phyloP scores from a whole-genome alignment of 2,113 vertebrate genomes.

The Pandion haliaetus region DNA sequence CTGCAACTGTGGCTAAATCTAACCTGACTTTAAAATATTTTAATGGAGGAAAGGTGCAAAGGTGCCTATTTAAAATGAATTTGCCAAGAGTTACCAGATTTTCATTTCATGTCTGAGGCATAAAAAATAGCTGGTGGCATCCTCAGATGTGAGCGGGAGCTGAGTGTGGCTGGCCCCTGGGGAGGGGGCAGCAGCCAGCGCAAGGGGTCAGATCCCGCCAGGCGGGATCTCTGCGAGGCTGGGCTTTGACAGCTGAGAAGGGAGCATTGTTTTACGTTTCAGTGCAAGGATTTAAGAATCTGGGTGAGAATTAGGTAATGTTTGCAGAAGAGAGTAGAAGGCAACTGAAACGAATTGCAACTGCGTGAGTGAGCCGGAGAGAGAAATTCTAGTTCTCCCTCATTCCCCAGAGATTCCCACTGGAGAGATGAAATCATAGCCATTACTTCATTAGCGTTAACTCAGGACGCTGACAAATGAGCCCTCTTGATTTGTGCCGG shows the following conservation, averaged over 20 bases:
- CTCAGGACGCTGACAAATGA: slow-evolving; percentile 25
- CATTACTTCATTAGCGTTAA: slow-evolving; percentile 21
- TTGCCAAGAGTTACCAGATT: background rate
- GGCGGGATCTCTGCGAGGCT: background rate
- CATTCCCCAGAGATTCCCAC: background rate
- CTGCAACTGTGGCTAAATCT: background rate
- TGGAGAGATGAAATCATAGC: slow-evolving; percentile 45
- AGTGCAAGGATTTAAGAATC: background rate
- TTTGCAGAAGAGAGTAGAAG: background rate
- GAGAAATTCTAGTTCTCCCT: slow-evolving; percentile 6
- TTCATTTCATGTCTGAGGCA: background rate
- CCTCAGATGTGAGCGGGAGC: background rate
- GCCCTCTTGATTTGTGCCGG: background rate
- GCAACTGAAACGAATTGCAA: background rate
- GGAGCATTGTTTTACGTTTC: background rate
- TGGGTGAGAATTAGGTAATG: slow-evolving; percentile 33
- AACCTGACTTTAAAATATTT: background rate
- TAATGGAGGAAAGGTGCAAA: background rate
- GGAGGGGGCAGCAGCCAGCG: background rate
- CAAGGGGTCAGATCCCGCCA: background rate
- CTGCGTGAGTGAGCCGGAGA: background rate
- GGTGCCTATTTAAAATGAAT: background rate
- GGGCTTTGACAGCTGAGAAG: background rate
- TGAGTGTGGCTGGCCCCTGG: fast-evolving
- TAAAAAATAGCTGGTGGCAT: background rate